Conservation (phyloP, 2,797 vertebrate species). For the Buceros bicornis region DNA sequence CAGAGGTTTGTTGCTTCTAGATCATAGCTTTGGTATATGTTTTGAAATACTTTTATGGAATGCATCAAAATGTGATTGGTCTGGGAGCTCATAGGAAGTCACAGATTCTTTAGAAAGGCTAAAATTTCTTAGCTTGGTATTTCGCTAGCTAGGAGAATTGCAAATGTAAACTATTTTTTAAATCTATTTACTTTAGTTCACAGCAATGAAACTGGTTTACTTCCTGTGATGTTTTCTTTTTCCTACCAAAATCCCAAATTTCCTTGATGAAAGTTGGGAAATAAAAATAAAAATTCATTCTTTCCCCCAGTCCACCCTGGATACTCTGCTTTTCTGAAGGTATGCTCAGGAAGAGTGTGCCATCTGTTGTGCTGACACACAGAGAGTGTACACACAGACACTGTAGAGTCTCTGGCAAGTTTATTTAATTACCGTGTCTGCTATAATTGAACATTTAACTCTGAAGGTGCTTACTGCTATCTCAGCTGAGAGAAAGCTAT, state of each 20-base stretch:
- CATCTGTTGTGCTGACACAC: background rate
- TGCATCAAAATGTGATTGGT: background rate
- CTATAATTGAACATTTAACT: background rate
- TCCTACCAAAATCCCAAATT: background rate
- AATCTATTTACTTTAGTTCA: background rate
- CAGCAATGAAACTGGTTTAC: background rate
- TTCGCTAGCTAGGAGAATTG: background rate
- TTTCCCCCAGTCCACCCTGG: rapidly evolving
- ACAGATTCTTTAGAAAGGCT: background rate
- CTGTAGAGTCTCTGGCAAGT: background rate
- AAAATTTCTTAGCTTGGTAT: background rate
- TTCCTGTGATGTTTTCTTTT: background rate
- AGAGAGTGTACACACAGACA: no score
- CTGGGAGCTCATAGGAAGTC: background rate
- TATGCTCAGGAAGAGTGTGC: background rate
- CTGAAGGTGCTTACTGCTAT: background rate
- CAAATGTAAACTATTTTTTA: background rate
- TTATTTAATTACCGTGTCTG: background rate
- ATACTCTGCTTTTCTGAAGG: background rate
- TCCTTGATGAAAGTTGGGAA: background rate
- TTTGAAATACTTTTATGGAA: background rate
- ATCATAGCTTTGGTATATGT: background rate
- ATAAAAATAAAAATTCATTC: background rate
- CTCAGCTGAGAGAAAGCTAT: background rate
- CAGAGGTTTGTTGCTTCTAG: background rate